Evolutionary conservation across 1,140 invertebrate species (phyloP).

Genomic region (Acyrthosiphon pisum): DNA sequence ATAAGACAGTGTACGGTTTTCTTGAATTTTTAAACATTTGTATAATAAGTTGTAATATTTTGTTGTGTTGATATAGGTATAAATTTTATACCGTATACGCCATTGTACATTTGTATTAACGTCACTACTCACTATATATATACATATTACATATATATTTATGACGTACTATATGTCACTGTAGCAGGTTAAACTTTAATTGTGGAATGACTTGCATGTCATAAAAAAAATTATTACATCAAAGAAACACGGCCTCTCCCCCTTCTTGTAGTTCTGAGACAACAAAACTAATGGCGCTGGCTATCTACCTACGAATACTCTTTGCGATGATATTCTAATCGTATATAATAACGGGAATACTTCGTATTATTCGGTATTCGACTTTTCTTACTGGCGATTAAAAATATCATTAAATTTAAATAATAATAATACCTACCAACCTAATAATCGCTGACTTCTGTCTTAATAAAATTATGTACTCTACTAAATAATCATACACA

Average conservation of each 20-base stretch:
- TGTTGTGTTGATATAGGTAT: background rate
- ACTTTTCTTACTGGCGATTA: background rate
- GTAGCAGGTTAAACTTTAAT: background rate
- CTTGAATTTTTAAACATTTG: background rate
- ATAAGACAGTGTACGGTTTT: background rate
- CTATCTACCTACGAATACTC: background rate
- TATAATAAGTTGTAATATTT: background rate
- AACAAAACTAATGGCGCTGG: background rate
- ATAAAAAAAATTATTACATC: background rate
- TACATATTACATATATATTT: background rate
- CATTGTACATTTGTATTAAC: background rate
- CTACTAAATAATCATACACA: no score
- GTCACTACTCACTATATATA: background rate
- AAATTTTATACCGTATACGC: background rate
- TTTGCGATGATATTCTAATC: background rate
- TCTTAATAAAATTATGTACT: no score
- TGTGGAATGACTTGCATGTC: background rate
- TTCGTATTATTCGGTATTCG: background rate
- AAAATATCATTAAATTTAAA: background rate
- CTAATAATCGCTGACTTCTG: background rate
- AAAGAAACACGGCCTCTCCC: background rate
- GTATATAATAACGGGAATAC: background rate
- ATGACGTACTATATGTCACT: slow-evolving; percentile 13
- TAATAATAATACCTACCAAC: background rate
- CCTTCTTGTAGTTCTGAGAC: background rate